A percentile compares a stretch with the other conserved stretches of the same genome.
Evolutionary conservation across 2,888 invertebrate species (phyloP).

Genomic region (Capitulum mitella): DNA sequence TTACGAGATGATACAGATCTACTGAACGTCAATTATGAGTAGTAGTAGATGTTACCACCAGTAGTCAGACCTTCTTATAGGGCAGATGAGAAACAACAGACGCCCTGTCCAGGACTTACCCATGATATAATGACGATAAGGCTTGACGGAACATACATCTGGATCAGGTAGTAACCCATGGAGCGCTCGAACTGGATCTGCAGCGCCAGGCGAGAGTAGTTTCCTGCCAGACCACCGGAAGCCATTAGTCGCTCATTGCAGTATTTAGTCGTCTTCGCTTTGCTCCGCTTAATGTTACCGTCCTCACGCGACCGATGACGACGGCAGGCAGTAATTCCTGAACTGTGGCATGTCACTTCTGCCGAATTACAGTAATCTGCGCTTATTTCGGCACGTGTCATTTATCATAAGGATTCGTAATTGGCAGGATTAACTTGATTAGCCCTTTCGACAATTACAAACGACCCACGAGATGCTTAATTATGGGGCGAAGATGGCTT

Average conservation of each 20-base stretch:
- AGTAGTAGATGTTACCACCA: too few species aligned
- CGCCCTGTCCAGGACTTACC: too few species aligned
- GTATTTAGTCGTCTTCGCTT: too few species aligned
- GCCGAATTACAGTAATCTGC: not conserved
- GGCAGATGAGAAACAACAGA: too few species aligned
- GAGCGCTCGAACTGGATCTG: constrained; percentile 95
- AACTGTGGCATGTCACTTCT: not conserved
- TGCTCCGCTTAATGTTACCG: not conserved
- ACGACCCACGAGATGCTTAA: not conserved
- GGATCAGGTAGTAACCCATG: constrained; percentile 97
- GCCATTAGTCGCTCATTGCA: too few species aligned
- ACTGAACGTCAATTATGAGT: too few species aligned
- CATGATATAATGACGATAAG: constrained; percentile 95
- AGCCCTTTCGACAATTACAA: not conserved
- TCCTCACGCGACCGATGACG: not conserved
- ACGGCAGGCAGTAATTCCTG: not conserved
- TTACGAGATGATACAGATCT: too few species aligned
- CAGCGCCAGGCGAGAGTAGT: constrained; percentile 91
- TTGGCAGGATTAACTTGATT: not conserved
- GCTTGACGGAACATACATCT: constrained; percentile 95
- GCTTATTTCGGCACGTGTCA: not conserved
- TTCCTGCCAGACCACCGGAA: constrained; percentile 52
- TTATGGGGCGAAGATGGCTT: not conserved
- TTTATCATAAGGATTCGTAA: not conserved
- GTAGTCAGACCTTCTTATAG: too few species aligned